Base-by-base conservation (phyloP, 1,140 invertebrate species). In the Branchinecta lindahli region DNA sequence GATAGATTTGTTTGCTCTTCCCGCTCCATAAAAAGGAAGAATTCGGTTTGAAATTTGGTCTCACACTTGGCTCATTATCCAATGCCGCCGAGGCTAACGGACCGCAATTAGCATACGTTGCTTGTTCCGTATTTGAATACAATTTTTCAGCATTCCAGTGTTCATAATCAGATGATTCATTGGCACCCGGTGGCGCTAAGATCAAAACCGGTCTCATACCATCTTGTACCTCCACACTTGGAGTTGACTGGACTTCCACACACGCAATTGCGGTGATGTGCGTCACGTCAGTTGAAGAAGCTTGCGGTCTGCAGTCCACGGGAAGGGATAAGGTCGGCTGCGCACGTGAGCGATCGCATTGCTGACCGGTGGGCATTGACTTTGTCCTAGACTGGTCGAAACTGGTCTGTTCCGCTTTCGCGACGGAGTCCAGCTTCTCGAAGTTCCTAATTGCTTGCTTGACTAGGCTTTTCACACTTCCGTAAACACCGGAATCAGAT, bases 381-480 rank as follows among this genome's bases (percentile, higher is more conserved):
- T 61, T 61, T 20, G 52, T 20, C 18, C 52, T 12, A 61, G 12
- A 61, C 52, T 61, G 52, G 18, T 20, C 18, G 52, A 61, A 61
- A 61, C 18, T 61, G 12, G 12, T 12, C 52, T 61, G 12, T 20
- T 61, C 52, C 33, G 33, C 33, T 20, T 61, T 61, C 18, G 52
- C 52, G 6, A 21, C 70, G 10, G 33, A 12, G 10, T 72, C 71
- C 18, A 66, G n/a, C 66, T 69, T 69, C 65, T 72, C 71, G 10
- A 72, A 72, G 10, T 72, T 72, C 45, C 68, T 68, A 8, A 72
- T 72, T 44, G 71, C 71, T 66, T 72, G 71, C 44, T 72, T 72
- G 20, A 72, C 71, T 65, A 69, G 46, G 65, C 71, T 72, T 46
- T 46, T 69, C 46, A 72, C 46, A n/a, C 68, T 72, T 9, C 52